Evolutionary conservation across 2,888 invertebrate genomes (phyloP), one percentile per base, ranked within the genome.

Genomic region (Pocota personata): DNA sequence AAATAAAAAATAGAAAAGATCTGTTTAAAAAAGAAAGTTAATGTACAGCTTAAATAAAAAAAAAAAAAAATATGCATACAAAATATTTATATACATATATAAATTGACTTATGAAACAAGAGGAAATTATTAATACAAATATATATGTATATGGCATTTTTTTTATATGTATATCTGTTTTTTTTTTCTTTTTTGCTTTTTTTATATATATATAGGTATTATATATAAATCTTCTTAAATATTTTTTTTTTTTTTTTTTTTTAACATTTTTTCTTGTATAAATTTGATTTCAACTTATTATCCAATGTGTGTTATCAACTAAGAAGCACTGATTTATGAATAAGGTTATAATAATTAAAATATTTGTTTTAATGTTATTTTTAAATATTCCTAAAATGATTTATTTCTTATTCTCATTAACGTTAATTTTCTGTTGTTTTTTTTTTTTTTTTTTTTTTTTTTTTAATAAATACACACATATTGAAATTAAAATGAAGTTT

Each of bases 31-130:
- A 52, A 60, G 32, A 30, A 35, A 37, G 6, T 32, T 48, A 71
- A 69, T 69, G 43, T 78, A 78, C 78, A 78, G 50, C 78, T 78
- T 71, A 62, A 62, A 71, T 46, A 19, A 50, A 57, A 48, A 67
- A 43, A 46, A 43, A 46, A 40, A 32, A 55, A 32, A 64, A 30
- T 46, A 58, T 72, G 64, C 40, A 72, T 48, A 72, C 64, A 66
- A 48, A 52, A 50, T 66, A 43, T 69, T 27, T 69, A 66, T 79
- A 79, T 73, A 57, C 72, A 79, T 37, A 58, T 62, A 50, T 30
- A 48, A 57, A 79, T 69, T 60, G 35, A 79, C 69, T 72, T 64
- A 72, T 37, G 19, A 72, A 79, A 64, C 72, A 71, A 62, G 24
- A 35, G 30, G 21, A 64, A 75, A 55, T 30, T 64, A 62, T 64